Evolutionary conservation across 2,797 vertebrate species (phyloP).

Genomic region (Helostoma temminkii): DNA sequence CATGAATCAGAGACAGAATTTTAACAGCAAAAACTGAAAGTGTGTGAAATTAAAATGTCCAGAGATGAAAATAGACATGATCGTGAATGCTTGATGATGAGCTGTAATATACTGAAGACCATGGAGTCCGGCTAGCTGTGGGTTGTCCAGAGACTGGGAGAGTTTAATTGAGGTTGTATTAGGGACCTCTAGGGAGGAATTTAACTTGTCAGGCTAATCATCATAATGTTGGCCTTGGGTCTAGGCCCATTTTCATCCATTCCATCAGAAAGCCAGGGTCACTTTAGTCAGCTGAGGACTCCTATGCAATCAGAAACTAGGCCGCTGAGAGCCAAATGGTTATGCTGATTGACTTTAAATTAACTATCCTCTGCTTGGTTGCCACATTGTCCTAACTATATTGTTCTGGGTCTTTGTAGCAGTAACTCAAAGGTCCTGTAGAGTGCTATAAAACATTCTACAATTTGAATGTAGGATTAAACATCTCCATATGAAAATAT

Average conservation of each 20-base stretch:
- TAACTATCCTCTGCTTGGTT: slow-evolving; percentile 36
- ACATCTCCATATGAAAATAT: slow-evolving; percentile 31
- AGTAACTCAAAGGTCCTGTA: slow-evolving; percentile 43
- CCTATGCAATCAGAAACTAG: slow-evolving; percentile 43
- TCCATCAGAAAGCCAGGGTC: slow-evolving; percentile 52
- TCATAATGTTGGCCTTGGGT: slow-evolving; percentile 70
- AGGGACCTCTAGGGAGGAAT: slow-evolving; percentile 63
- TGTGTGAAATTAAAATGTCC: slow-evolving; percentile 82
- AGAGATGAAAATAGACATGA: slow-evolving; percentile 55
- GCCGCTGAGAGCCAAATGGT: slow-evolving; percentile 27
- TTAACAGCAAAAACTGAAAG: slow-evolving; percentile 66
- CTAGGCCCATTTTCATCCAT: slow-evolving; percentile 61
- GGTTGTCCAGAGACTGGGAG: slow-evolving; percentile 46
- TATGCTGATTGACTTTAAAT: slow-evolving; percentile 66
- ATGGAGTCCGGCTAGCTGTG: slow-evolving; percentile 32
- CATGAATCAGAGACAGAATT: slow-evolving; percentile 66
- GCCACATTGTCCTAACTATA: slow-evolving; percentile 26
- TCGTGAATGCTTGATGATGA: slow-evolving; percentile 59
- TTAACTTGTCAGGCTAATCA: slow-evolving; percentile 76
- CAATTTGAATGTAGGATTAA: slow-evolving; percentile 16
- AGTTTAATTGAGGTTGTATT: slow-evolving; percentile 76
- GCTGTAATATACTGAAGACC: slow-evolving; percentile 57
- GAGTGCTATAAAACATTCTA: slow-evolving; percentile 44
- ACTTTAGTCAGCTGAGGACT: slow-evolving; percentile 51
- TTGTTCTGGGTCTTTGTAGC: slow-evolving; percentile 26